Conservation (phyloP, 2,888 invertebrate genomes). For the Tethea ocularis region DNA sequence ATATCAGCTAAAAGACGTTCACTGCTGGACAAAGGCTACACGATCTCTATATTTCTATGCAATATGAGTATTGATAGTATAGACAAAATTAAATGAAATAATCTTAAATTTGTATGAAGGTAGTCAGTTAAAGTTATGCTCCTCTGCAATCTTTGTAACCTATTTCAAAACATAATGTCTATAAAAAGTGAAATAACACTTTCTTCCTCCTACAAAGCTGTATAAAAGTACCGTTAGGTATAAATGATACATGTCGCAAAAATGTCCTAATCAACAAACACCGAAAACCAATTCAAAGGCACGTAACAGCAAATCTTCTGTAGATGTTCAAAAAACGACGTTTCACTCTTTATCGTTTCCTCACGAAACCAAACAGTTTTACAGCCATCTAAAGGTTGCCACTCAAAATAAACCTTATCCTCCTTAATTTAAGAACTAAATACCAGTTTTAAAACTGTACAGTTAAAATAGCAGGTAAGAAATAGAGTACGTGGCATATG, state of each 20-base stretch:
- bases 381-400: background rate
- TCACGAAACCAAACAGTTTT: background rate
- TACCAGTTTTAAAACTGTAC: background rate
- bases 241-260: background rate
- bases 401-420: background rate
- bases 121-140: too few species aligned
- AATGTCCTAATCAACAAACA: background rate
- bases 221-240: background rate
- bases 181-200: too few species aligned
- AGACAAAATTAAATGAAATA: too few species aligned
- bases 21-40: too few species aligned
- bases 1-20: too few species aligned
- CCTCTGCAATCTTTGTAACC: too few species aligned
- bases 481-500: slow-evolving; percentile 31
- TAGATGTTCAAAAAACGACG: slow-evolving; percentile 4
- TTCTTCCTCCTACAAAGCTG: too few species aligned
- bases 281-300: background rate
- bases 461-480: slow-evolving; percentile 12
- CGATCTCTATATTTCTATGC: too few species aligned
- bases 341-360: background rate
- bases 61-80: too few species aligned
- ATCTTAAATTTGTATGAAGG: too few species aligned
- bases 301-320: slow-evolving; percentile 6
- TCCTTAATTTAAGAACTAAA: background rate
- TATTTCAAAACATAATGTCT: too few species aligned